Percentiles rank a stretch among this genome's conserved stretches.
Conservation (phyloP, 2,797 vertebrate genomes). For the Salmo trutta region DNA sequence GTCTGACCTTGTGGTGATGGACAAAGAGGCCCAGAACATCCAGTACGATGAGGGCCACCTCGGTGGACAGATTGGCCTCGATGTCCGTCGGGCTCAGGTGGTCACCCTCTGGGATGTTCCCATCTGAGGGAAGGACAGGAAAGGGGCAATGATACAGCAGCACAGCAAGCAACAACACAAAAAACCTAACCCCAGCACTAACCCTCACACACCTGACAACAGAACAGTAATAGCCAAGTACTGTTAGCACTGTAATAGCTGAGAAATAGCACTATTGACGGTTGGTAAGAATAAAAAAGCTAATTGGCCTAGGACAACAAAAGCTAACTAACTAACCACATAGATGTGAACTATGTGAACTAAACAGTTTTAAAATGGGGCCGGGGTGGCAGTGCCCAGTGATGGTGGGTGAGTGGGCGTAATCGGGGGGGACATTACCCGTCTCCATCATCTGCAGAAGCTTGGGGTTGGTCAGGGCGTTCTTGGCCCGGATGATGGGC, state of each 20-base stretch:
- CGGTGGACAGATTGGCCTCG: constrained; percentile 92
- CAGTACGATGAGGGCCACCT: constrained; percentile 91
- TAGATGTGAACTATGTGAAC: too few relatives aligned
- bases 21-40: constrained; percentile 93
- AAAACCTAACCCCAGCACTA: not conserved
- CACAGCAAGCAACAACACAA: not conserved
- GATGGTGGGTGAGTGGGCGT: constrained; percentile 6
- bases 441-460: constrained; percentile 95
- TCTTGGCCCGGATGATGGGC: constrained; percentile 95
- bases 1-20: constrained; percentile 80
- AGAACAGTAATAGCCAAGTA: not conserved
- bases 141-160: not conserved
- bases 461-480: constrained; percentile 94
- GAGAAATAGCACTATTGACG: not conserved
- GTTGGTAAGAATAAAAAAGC: not conserved
- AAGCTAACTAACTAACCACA: too few relatives aligned
- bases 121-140: constrained; percentile 64
- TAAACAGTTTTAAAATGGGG: too few relatives aligned
- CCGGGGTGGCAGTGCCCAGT: not conserved
- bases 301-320: not conserved
- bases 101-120: constrained; percentile 86
- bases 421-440: constrained; percentile 60
- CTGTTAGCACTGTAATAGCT: too few relatives aligned
- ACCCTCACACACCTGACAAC: not conserved
- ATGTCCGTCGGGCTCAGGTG: constrained; percentile 87